A percentile compares a stretch with the other conserved stretches of the same genome.
phyloP scores from a whole-genome alignment of 2,888 invertebrate genomes.

The Argynnis bischoffii region DNA sequence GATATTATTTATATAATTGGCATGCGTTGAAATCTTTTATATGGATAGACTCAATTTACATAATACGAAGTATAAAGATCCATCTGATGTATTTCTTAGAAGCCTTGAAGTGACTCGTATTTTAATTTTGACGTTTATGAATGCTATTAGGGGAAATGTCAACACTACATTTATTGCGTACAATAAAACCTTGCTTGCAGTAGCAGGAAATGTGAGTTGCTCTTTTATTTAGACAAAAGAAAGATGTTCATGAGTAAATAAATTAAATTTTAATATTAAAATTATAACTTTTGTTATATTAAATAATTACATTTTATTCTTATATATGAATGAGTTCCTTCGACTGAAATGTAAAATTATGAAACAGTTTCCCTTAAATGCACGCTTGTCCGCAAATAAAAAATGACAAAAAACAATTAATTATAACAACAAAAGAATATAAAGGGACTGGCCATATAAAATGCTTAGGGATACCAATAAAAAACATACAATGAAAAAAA shows the following conservation, averaged over 20 bases:
- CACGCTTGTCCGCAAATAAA: slow-evolving; percentile 15
- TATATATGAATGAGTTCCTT: not conserved
- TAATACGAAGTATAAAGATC: not conserved
- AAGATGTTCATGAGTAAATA: too few relatives aligned
- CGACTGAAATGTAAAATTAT: too few relatives aligned
- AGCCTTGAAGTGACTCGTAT: not conserved
- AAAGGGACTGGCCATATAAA: slow-evolving; percentile 67
- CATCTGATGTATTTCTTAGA: not conserved
- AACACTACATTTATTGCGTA: not conserved
- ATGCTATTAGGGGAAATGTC: not conserved
- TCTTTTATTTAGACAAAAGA: too few relatives aligned
- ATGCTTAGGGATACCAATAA: slow-evolving; percentile 71
- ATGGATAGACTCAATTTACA: not conserved
- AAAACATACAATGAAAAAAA: slow-evolving; percentile 63
- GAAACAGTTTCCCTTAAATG: not conserved
- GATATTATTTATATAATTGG: not conserved
- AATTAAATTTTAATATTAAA: too few relatives aligned
- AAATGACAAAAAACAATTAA: slow-evolving; percentile 55
- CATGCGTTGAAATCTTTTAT: slow-evolving; percentile 31
- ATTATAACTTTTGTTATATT: not conserved
- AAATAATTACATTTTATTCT: not conserved
- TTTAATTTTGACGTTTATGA: not conserved
- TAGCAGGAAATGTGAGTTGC: not conserved
- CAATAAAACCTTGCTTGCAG: not conserved
- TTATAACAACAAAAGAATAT: slow-evolving; percentile 64